These are phyloP conservation scores for Columba janthina DNA, from an alignment of 2,113 vertebrate genomes.

Conservation along the genomic window DNA sequence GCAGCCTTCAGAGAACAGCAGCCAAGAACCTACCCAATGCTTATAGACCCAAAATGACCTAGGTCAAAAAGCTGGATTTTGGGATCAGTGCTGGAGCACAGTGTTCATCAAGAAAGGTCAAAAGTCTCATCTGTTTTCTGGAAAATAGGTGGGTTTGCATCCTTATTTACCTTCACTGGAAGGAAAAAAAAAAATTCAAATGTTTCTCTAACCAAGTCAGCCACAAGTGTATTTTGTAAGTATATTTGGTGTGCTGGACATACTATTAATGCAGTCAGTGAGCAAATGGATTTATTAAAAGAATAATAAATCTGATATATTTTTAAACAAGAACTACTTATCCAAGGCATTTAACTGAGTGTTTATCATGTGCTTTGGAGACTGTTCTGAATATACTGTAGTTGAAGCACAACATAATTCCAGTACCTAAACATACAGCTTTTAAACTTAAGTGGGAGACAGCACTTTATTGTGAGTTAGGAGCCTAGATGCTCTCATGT, in stretches of 20 bases:
- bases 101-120: not conserved
- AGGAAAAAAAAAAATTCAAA: not conserved
- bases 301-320: not conserved
- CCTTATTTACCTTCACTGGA: not conserved
- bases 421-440: not conserved
- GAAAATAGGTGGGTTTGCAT: not conserved
- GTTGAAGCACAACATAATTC: not conserved
- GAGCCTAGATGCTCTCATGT: not conserved
- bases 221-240: not conserved
- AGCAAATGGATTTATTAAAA: not conserved
- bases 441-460: not conserved
- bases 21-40: not conserved
- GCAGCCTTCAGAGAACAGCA: not conserved
- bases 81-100: not conserved
- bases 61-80: not conserved
- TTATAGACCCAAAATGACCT: not conserved
- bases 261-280: not conserved
- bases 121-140: not conserved
- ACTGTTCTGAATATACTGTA: not conserved
- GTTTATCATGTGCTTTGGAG: not conserved
- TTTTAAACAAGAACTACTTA: not conserved
- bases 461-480: not conserved
- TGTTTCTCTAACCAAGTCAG: not conserved
- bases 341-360: not conserved
- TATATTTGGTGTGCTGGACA: not conserved